Percentiles rank a stretch among this genome's conserved stretches.
These are phyloP conservation scores for Megaceryle alcyon DNA, from an alignment of 2,797 vertebrate species.

Conservation along the genomic window DNA sequence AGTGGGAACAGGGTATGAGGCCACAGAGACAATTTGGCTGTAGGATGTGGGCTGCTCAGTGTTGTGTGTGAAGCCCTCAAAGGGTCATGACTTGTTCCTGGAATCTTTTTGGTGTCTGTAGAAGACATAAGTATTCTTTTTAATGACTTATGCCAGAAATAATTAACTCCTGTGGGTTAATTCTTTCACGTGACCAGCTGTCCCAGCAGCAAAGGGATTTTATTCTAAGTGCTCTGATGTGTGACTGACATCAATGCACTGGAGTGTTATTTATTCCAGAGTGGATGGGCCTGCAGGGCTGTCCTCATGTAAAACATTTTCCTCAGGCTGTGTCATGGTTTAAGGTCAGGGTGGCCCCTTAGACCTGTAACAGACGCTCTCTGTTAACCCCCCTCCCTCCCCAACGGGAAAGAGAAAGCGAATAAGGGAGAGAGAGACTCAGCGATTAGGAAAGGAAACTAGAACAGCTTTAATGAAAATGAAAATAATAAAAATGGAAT, in stretches of 20 bases:
- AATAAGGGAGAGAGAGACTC: no score
- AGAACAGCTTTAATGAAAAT: no score
- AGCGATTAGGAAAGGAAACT: no score
- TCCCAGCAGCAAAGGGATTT: neutral
- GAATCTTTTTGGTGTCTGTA: neutral
- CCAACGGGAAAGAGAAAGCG: no score
- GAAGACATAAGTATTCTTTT: neutral
- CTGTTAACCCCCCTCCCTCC: no score
- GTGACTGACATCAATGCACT: neutral
- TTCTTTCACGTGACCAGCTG: neutral
- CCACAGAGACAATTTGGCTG: neutral
- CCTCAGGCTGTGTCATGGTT: neutral
- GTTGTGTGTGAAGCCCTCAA: neutral
- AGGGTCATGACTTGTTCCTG: neutral
- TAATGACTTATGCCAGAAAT: neutral
- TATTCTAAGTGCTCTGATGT: neutral
- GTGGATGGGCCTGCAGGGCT: neutral
- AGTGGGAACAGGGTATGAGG: fast-evolving
- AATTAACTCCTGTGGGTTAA: neutral
- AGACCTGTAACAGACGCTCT: no score
- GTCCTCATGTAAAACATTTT: neutral
- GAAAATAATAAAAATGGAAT: no score
- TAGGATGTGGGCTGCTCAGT: fast-evolving
- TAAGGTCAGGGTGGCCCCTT: no score
- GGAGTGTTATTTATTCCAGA: neutral